phyloP scores from a whole-genome alignment of 2,888 invertebrate genomes.

The Temnothorax rugatulus region DNA sequence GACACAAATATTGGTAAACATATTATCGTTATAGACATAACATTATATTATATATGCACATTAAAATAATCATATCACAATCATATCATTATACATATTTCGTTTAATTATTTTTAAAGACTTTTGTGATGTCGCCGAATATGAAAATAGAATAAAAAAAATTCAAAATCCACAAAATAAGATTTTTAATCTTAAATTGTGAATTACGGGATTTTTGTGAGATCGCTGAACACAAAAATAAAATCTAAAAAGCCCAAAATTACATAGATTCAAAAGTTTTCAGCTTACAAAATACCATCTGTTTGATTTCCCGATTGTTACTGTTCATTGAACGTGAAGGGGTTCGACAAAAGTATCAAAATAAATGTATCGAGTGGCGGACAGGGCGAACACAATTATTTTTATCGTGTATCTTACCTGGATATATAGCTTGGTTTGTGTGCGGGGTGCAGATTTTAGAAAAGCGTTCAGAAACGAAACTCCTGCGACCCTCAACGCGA shows the following conservation, averaged over 20 bases:
- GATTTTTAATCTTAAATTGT: no score
- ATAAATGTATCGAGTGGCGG: background rate
- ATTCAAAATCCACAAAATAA: no score
- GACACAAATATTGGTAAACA: background rate
- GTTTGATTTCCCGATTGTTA: no score
- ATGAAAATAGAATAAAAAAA: background rate
- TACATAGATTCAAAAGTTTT: no score
- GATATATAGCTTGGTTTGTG: slow-evolving; percentile 93
- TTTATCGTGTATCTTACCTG: slow-evolving; percentile 87
- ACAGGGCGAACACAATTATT: background rate
- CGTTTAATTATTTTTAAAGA: background rate
- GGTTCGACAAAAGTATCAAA: background rate
- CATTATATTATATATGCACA: no score
- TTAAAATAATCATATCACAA: no score
- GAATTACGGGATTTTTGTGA: no score
- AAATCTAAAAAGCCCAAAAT: no score
- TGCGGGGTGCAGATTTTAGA: slow-evolving; percentile 91
- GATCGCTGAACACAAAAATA: no score
- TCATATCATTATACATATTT: no score
- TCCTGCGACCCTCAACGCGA: slow-evolving; percentile 91
- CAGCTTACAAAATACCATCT: no score
- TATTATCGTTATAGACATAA: background rate
- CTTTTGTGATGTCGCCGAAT: background rate
- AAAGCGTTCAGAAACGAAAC: slow-evolving; percentile 95
- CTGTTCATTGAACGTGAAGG: background rate